A percentile compares a stretch with the other conserved stretches of the same genome.
phyloP scores from a whole-genome alignment of 2,113 vertebrate genomes.

The Gnathonemus longibarbis region DNA sequence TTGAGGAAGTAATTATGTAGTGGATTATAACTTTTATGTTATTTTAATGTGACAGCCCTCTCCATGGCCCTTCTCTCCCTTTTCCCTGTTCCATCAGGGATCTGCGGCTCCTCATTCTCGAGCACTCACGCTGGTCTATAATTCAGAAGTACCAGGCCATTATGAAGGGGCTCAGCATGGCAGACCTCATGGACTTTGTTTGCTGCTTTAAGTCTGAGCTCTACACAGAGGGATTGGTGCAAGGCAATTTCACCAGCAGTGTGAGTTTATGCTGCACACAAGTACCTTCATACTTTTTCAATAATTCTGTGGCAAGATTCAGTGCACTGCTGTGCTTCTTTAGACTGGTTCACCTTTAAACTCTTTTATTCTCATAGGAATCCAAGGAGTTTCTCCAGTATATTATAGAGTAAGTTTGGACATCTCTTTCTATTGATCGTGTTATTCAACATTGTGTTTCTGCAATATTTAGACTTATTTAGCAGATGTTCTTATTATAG shows the following conservation, averaged over 20 bases:
- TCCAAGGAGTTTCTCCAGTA: slow-evolving; percentile 56
- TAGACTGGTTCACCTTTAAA: neutral
- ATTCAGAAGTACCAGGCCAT: slow-evolving; percentile 81
- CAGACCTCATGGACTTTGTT: slow-evolving; percentile 72
- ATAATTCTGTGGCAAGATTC: neutral
- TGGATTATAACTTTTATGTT: neutral
- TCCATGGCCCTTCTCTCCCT: neutral
- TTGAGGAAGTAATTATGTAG: neutral
- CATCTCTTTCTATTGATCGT: slow-evolving; percentile 7
- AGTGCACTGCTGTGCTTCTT: neutral
- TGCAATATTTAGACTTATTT: neutral
- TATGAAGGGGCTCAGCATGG: slow-evolving; percentile 68
- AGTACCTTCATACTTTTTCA: neutral
- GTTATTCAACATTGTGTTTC: neutral
- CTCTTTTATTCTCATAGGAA: slow-evolving; percentile 45
- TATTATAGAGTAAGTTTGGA: slow-evolving; percentile 55
- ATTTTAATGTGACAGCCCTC: neutral
- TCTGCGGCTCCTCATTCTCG: slow-evolving; percentile 78
- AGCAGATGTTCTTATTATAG: neutral
- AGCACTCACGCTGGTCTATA: slow-evolving; percentile 86
- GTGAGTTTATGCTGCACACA: slow-evolving; percentile 59
- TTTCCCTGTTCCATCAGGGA: slow-evolving; percentile 61
- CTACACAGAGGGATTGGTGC: slow-evolving; percentile 81
- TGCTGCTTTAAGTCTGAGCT: slow-evolving; percentile 75
- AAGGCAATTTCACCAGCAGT: slow-evolving; percentile 82